phyloP scores from a whole-genome alignment of 2,797 vertebrate species.

The Halcyon smyrnensis region DNA sequence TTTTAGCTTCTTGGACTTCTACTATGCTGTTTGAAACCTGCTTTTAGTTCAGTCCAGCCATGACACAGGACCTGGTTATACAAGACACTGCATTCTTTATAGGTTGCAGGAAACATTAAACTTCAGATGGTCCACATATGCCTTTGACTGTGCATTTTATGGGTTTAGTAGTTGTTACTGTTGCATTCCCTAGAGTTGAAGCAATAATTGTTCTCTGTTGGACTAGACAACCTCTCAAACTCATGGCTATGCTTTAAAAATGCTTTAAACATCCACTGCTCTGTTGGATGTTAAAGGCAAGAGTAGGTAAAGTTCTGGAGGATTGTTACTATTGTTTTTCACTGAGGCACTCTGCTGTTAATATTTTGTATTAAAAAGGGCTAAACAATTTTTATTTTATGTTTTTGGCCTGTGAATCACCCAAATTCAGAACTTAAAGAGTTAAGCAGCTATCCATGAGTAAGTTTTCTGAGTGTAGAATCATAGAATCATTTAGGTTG shows the following conservation, averaged over 20 bases:
- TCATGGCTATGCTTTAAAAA: background rate
- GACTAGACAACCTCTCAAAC: background rate
- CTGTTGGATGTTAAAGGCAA: background rate
- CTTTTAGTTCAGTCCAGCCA: background rate
- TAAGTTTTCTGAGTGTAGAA: too few species aligned
- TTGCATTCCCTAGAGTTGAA: background rate
- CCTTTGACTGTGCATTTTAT: background rate
- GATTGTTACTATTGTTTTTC: background rate
- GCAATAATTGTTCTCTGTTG: background rate
- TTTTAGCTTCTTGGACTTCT: background rate
- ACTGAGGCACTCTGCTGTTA: accelerated
- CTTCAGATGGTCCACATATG: background rate
- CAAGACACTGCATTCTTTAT: background rate
- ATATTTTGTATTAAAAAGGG: background rate
- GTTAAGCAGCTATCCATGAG: background rate
- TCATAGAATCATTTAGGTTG: too few species aligned
- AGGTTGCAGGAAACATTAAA: background rate
- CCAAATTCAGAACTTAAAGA: background rate
- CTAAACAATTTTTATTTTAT: background rate
- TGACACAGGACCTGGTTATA: background rate
- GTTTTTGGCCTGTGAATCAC: background rate
- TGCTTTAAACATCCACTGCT: background rate
- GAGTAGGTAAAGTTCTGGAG: background rate
- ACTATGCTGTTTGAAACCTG: background rate
- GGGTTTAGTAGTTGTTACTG: background rate